A percentile compares a stretch with the other conserved stretches of the same genome.
phyloP scores from a whole-genome alignment of 2,888 invertebrate species.

The Odontocolon sp. region DNA sequence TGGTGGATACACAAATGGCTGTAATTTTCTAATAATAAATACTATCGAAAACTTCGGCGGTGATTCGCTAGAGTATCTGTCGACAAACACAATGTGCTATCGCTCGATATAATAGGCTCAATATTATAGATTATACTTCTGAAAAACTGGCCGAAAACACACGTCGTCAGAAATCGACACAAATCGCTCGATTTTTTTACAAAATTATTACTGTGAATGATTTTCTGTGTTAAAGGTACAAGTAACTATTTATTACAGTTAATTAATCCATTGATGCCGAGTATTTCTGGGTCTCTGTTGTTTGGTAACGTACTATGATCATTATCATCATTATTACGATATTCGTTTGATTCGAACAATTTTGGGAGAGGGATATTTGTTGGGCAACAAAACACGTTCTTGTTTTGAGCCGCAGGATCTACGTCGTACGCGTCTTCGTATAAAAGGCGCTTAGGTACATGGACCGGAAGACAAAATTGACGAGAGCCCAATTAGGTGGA shows the following conservation, averaged over 20 bases:
- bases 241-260: too few species aligned
- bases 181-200: too few species aligned
- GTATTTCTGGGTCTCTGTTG: conserved; percentile 53
- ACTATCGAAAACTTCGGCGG: neutral
- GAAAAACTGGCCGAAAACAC: too few species aligned
- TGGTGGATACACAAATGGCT: conserved; percentile 9
- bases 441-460: conserved; percentile 25
- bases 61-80: too few species aligned
- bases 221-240: too few species aligned
- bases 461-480: conserved; percentile 15
- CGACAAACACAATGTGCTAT: too few species aligned
- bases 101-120: too few species aligned
- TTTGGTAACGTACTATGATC: conserved; percentile 39
- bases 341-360: neutral
- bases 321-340: conserved; percentile 12
- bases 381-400: conserved; percentile 53
- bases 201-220: too few species aligned
- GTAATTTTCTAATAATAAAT: too few species aligned
- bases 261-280: too few species aligned
- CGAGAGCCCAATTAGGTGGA: conserved; percentile 5
- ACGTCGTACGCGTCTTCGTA: conserved; percentile 18
- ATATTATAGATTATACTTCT: too few species aligned
- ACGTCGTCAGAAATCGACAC: too few species aligned
- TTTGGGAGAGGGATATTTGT: conserved; percentile 2
- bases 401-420: conserved; percentile 60